Evolutionary conservation across 2,113 vertebrate species (phyloP), one percentile per base, ranked within the genome.

Genomic region (Geococcyx californianus): DNA sequence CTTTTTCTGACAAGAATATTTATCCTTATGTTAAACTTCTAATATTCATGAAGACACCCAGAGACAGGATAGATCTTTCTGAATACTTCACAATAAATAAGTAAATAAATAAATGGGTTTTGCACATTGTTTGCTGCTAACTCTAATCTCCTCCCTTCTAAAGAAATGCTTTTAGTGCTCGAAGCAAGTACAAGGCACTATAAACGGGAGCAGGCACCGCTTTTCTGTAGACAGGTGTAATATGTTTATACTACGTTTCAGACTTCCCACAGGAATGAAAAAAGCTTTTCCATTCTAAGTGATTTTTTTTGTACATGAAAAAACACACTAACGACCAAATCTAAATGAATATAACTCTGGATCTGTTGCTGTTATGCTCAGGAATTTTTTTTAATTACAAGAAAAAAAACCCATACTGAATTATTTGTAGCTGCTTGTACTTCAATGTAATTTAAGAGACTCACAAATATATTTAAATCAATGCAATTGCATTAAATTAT

Each of bases 11-110:
- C n/a, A 89, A 87, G 66, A 70, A 68, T 92, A 93, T 87, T 94
- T 85, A 93, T 93, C 25, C 20, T 76, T 89, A 51, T n/a, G 64
- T 81, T 90, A 69, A 77, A 70, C 18, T 85, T 95, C 73, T 85
- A 94, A 94, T 87, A 95, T 89, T 95, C 78, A 94, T 77, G 64
- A 84, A 89, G 60, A 40, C 49, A 69, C 45, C 0, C 1, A 76
- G 78, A 92, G 60, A 72, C 64, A 66, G 55, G 38, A 84, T 47
- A 72, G 75, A 72, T 73, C 28, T 62, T 92, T 89, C 52, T 73
- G 74, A 91, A 95, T n/a, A 63, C 72, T 67, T 86, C 78, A 58
- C 59, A 83, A 85, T 91, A 95, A 95, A 94, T 87, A 96, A 94
- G 44, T 63, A 96, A 95, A 91, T 40, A 92, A 92, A 93, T 54